phyloP scores from a whole-genome alignment of 2,888 invertebrate genomes.

The Erebia epiphron region DNA sequence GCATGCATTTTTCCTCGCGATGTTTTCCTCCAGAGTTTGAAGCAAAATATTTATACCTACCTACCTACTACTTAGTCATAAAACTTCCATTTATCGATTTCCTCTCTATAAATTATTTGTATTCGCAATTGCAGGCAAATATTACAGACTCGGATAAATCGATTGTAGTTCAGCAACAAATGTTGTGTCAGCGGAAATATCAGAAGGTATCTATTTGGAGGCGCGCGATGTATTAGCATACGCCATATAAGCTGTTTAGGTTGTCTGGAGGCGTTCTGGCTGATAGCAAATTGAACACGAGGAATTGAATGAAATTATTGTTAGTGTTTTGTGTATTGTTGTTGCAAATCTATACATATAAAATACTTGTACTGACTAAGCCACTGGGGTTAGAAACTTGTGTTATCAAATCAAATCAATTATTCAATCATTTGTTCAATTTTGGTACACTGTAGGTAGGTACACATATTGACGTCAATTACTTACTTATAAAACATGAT shows the following conservation, averaged over 20 bases:
- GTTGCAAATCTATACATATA: neutral
- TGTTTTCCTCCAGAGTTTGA: too few relatives aligned
- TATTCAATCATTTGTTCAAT: too few relatives aligned
- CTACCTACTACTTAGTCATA: neutral
- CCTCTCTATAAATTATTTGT: neutral
- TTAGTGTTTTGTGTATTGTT: slow-evolving; percentile 1
- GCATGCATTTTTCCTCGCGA: too few relatives aligned
- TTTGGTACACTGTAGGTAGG: too few relatives aligned
- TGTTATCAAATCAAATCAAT: too few relatives aligned
- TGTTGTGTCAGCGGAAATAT: slow-evolving; percentile 25
- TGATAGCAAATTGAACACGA: slow-evolving; percentile 35
- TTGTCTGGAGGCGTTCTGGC: slow-evolving; percentile 37
- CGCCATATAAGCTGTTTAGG: slow-evolving; percentile 44
- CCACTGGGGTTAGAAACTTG: too few relatives aligned
- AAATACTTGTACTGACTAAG: too few relatives aligned
- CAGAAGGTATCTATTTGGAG: slow-evolving; percentile 30
- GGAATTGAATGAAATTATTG: slow-evolving; percentile 29
- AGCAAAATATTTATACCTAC: too few relatives aligned
- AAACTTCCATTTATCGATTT: slow-evolving; percentile 1
- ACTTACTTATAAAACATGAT: too few relatives aligned
- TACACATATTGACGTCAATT: too few relatives aligned
- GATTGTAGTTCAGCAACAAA: slow-evolving; percentile 23
- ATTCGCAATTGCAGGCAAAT: slow-evolving; percentile 11
- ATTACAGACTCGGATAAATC: slow-evolving; percentile 16
- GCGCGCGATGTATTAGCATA: slow-evolving; percentile 40